Conservation (phyloP, 2,113 vertebrate genomes). For the Syngnathus scovelli region DNA sequence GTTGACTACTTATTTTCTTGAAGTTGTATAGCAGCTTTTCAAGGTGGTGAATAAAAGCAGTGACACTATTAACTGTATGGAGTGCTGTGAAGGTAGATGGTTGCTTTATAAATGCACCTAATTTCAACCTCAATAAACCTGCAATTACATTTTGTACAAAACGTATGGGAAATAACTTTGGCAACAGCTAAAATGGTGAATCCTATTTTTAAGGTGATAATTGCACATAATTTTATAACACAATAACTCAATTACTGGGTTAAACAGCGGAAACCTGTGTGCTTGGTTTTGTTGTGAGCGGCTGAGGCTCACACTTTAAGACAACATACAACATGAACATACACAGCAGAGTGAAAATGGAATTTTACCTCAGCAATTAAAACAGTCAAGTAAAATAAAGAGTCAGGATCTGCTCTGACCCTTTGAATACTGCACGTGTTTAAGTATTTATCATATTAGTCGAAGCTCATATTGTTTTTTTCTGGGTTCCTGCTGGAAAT, state of each 20-base stretch:
- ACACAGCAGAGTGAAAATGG: background rate
- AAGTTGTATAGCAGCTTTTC: background rate
- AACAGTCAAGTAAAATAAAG: no score
- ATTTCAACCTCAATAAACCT: slow-evolving; percentile 6
- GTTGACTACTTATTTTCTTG: background rate
- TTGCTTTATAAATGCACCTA: slow-evolving; percentile 3
- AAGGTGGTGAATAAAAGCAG: background rate
- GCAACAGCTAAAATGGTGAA: slow-evolving; percentile 29
- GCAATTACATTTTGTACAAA: background rate
- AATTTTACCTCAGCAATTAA: background rate
- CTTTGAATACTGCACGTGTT: no score
- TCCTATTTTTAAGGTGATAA: slow-evolving; percentile 32
- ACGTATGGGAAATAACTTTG: background rate
- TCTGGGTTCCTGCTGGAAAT: no score
- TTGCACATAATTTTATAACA: slow-evolving; percentile 32
- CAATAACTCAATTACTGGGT: slow-evolving; percentile 29
- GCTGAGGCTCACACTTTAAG: background rate
- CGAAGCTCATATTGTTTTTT: no score
- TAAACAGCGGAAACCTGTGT: slow-evolving; percentile 34
- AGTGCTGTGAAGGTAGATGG: background rate
- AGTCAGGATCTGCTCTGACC: no score
- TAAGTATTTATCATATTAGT: background rate
- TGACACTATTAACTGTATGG: background rate
- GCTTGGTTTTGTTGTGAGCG: background rate
- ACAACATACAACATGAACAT: slow-evolving; percentile 18